Base-by-base conservation (phyloP, 2,888 invertebrate species). In the Drosophila kambysellisi region DNA sequence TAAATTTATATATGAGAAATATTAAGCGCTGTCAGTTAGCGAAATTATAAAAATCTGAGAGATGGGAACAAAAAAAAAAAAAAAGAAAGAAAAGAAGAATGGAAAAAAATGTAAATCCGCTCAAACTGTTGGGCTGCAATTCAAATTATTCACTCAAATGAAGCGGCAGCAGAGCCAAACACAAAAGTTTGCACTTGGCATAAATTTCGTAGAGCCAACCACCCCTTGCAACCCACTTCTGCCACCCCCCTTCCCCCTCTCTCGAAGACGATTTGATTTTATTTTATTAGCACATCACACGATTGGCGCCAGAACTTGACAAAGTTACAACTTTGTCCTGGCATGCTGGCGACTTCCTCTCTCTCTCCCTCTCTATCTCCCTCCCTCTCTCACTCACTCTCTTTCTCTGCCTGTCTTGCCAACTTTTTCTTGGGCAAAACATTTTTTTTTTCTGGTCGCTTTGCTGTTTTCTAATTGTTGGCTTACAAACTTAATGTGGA, bases 401-500 rank as follows among this genome's bases (percentile, higher is more conserved):
- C 37, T n/a, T 17, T 2, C 39, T 5, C 48, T 30, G 29, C 0
- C n/a, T 30, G 7, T 46, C 12, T 33, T 56, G 50, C 12, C 75
- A 84, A 76, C 70, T 73, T 70, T 53, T 54, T 74, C 66, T 58
- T 74, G 68, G 59, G 61, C 68, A 64, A 12, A n/a, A 56, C 25
- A 15, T 50, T 52, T 57, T 50, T 56, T 25, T 83, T 78, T 76
- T 77, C 72, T 88, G 77, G 77, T 88, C 87, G 79, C 79, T 88
- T 89, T 89, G 89, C 86, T 89, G 77, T 80, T 80, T 82, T 91
- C 91, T 92, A 92, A 92, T 92, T 92, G 91, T 91, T 91, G 89
- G 91, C 92, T 92, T 92, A 92, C 90, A 91, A 84, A 83, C 85
- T 83, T 85, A 83, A 87, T 80, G 83, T 76, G 83, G 83, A 91